These are phyloP conservation scores for Lycopodina hypogea DNA, from an alignment of 37 sponge, comb jelly and placozoan species.

Conservation along the genomic window DNA sequence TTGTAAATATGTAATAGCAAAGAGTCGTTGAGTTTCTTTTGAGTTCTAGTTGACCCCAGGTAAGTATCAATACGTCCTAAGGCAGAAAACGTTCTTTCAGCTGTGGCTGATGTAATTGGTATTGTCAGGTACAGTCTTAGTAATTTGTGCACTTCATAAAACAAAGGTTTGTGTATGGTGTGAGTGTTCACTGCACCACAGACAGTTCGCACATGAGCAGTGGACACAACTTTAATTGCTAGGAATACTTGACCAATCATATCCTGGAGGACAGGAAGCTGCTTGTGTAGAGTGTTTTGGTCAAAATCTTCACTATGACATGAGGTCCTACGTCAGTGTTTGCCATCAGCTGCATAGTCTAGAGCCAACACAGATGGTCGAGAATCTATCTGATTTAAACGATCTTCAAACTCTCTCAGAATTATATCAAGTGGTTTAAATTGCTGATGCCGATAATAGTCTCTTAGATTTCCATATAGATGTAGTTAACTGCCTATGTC, in stretches of 20 bases:
- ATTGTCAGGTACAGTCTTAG: too few relatives aligned
- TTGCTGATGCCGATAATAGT: conserved; percentile 44
- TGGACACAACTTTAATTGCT: not conserved
- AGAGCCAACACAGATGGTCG: conserved; percentile 30
- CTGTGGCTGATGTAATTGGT: not conserved
- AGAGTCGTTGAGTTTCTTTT: too few relatives aligned
- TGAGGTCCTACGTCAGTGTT: too few relatives aligned
- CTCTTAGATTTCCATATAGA: conserved; percentile 23
- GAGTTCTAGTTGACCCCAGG: not conserved
- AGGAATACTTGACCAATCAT: not conserved
- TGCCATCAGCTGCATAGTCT: too few relatives aligned
- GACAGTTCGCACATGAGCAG: not conserved
- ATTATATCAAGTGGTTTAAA: conserved; percentile 50
- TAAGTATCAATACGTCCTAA: not conserved
- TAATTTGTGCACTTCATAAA: not conserved
- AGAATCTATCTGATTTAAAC: conserved; percentile 43
- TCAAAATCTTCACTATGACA: too few relatives aligned
- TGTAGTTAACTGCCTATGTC: conserved; percentile 49
- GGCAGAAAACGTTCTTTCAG: conserved; percentile 2
- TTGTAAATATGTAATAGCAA: too few relatives aligned
- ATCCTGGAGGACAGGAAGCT: not conserved
- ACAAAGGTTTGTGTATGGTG: not conserved
- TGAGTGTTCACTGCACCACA: not conserved
- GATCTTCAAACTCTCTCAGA: conserved; percentile 29
- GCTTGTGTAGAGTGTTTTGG: not conserved